Evolutionary conservation across 2,797 vertebrate genomes (phyloP).

Genomic region (Thunnus albacares): DNA sequence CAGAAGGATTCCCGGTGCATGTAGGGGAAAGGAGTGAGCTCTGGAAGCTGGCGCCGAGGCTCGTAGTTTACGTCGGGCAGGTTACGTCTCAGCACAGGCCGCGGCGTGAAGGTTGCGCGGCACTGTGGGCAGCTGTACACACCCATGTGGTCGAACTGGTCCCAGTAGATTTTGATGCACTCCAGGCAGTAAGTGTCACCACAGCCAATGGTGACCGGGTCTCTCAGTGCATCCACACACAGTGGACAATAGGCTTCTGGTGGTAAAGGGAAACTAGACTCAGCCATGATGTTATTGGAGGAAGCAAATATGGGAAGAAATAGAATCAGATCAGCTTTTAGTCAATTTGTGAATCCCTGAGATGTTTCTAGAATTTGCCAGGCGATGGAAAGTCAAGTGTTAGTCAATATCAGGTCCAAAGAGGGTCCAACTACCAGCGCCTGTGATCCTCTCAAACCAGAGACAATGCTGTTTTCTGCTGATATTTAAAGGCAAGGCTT

Average conservation of each 20-base stretch:
- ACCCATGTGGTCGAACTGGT: slow-evolving; percentile 84
- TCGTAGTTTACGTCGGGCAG: slow-evolving; percentile 80
- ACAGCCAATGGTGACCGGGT: slow-evolving; percentile 88
- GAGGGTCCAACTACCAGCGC: background rate
- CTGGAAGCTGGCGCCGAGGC: slow-evolving; percentile 64
- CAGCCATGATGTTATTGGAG: slow-evolving; percentile 69
- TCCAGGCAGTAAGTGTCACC: slow-evolving; percentile 90
- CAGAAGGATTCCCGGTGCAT: slow-evolving; percentile 85
- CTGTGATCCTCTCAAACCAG: slow-evolving; percentile 33
- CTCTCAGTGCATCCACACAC: slow-evolving; percentile 82
- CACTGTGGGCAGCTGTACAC: slow-evolving; percentile 89
- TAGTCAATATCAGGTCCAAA: background rate
- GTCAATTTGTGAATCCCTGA: background rate
- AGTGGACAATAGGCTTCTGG: slow-evolving; percentile 86
- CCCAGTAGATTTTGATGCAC: slow-evolving; percentile 91
- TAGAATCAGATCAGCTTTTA: background rate
- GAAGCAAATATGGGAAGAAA: background rate
- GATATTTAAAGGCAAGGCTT: slow-evolving; percentile 63
- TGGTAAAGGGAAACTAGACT: slow-evolving; percentile 72
- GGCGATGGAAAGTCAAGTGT: background rate
- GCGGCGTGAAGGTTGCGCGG: slow-evolving; percentile 85
- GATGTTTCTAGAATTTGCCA: background rate
- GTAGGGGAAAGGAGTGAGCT: slow-evolving; percentile 72
- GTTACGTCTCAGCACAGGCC: slow-evolving; percentile 85
- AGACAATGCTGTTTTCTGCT: slow-evolving; percentile 19